These are phyloP conservation scores for rat (Rattus norvegicus) DNA, from an alignment of 2,113 vertebrate species.

Conservation along the genomic window DNA sequence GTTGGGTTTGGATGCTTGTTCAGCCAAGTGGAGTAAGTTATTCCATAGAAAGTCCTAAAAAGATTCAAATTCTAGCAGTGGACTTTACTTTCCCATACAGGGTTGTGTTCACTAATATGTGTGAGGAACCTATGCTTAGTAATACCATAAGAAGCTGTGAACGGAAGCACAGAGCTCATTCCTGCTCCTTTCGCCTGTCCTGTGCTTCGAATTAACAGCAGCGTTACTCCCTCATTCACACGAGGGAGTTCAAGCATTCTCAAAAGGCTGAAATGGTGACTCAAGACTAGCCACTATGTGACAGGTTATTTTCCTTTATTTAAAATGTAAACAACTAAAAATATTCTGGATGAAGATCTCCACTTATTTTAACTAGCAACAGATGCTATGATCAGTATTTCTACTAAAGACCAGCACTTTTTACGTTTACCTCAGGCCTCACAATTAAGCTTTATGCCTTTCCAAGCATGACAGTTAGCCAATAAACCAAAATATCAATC, in stretches of 20 bases:
- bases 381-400: constrained; percentile 79
- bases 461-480: constrained; percentile 82
- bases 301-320: constrained; percentile 77
- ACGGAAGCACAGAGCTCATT: constrained; percentile 72
- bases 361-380: constrained; percentile 75
- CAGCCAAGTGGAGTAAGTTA: constrained; percentile 69
- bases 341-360: constrained; percentile 67
- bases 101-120: constrained; percentile 74
- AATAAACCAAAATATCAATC: constrained; percentile 82
- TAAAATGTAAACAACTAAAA: constrained; percentile 75
- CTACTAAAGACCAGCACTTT: constrained; percentile 76
- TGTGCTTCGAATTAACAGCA: constrained; percentile 67
- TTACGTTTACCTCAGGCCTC: constrained; percentile 76
- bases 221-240: constrained; percentile 71
- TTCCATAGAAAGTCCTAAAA: constrained; percentile 69
- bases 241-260: constrained; percentile 68
- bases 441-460: constrained; percentile 78
- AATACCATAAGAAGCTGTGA: constrained; percentile 69
- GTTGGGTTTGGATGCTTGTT: constrained; percentile 62
- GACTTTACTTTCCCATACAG: constrained; percentile 73
- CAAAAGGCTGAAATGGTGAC: constrained; percentile 74
- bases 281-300: constrained; percentile 73
- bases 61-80: constrained; percentile 45
- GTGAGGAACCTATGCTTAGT: constrained; percentile 73
- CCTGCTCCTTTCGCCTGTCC: constrained; percentile 63